phyloP scores from a whole-genome alignment of 1,140 invertebrate genomes.

The Drosophila eugracilis region DNA sequence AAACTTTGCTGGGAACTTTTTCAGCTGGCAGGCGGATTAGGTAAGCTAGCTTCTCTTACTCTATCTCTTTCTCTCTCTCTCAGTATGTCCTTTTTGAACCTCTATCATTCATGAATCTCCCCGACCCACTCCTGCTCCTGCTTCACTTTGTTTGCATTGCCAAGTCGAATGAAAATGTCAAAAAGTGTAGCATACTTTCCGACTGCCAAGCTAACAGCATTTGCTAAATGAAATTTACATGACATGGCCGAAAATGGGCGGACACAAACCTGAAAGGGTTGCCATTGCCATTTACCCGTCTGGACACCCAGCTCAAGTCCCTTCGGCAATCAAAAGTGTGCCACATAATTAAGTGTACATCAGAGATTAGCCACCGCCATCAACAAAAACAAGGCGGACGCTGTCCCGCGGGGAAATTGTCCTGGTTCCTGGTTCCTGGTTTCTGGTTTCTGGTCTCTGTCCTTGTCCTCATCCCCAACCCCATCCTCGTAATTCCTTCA shows the following conservation, averaged over 20 bases:
- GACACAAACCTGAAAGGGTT: constrained; percentile 30
- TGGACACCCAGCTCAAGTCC: constrained; percentile 24
- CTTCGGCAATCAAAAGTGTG: constrained; percentile 64
- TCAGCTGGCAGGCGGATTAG: constrained; percentile 53
- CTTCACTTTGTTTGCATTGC: constrained; percentile 49
- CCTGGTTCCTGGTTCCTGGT: background rate
- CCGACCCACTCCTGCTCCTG: background rate
- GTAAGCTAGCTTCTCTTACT: background rate
- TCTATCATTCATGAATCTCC: constrained; percentile 34
- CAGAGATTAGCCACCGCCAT: constrained; percentile 74
- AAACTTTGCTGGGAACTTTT: constrained; percentile 52
- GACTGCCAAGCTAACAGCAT: constrained; percentile 65
- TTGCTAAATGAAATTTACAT: constrained; percentile 74
- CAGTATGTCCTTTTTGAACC: background rate
- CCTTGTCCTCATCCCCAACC: background rate
- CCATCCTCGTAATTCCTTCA: constrained; percentile 29
- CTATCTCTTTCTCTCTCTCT: too few relatives aligned
- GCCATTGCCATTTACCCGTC: constrained; percentile 2
- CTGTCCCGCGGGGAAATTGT: constrained; percentile 26
- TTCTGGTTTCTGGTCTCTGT: background rate
- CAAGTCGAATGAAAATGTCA: constrained; percentile 65
- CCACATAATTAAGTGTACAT: constrained; percentile 81
- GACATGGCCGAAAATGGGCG: constrained; percentile 28
- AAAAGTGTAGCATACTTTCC: constrained; percentile 65
- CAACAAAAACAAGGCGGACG: constrained; percentile 43